Conservation (phyloP, 2,113 vertebrate genomes). For the Chelonoidis abingdonii region DNA sequence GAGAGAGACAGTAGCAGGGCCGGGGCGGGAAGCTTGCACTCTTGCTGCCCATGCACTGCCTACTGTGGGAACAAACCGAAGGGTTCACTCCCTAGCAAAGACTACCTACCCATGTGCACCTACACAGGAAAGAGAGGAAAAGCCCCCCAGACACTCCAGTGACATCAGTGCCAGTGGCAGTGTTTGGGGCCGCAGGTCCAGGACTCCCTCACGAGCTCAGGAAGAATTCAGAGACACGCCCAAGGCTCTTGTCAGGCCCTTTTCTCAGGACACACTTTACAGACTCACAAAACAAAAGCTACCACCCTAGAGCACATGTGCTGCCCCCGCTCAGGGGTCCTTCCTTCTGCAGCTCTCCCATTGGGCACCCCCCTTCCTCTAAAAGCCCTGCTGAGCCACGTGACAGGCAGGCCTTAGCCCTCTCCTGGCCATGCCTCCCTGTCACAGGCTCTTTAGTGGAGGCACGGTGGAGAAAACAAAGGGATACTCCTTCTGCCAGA, state of each 20-base stretch:
- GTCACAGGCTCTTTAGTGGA: neutral
- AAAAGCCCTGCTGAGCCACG: neutral
- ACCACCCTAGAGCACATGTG: neutral
- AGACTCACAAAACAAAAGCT: neutral
- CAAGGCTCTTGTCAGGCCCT: neutral
- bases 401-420: neutral
- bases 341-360: neutral
- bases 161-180: neutral
- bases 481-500: neutral
- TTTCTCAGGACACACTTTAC: neutral
- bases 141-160: neutral
- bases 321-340: neutral
- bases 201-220: too few relatives aligned
- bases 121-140: neutral
- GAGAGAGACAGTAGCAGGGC: neutral
- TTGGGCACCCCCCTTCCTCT: too few relatives aligned
- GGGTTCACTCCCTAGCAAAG: neutral
- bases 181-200: neutral
- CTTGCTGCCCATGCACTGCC: neutral
- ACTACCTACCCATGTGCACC: neutral
- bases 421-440: neutral
- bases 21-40: neutral
- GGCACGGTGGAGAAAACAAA: neutral
- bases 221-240: neutral
- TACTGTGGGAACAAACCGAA: neutral